phyloP scores from a whole-genome alignment of 1,140 invertebrate species.

The Tribolium castaneum region DNA sequence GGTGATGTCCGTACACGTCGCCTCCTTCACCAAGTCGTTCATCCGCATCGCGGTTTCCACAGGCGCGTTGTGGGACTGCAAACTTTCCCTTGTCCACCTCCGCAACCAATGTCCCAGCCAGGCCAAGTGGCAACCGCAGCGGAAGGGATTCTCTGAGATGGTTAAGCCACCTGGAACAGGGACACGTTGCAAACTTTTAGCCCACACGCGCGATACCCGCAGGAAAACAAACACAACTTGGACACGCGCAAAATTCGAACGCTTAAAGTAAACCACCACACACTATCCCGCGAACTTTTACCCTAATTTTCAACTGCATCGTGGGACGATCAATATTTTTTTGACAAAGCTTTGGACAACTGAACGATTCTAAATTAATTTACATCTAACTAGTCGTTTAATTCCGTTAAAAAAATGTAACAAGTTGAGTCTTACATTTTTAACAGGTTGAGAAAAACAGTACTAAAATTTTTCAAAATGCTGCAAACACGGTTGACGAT shows the following conservation, averaged over 20 bases:
- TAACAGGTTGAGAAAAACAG: no score
- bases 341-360: no score
- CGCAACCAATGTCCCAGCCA: slow-evolving; percentile 91
- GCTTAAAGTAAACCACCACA: not conserved
- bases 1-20: slow-evolving; percentile 74
- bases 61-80: slow-evolving; percentile 76
- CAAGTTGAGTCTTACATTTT: no score
- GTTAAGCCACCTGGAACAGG: slow-evolving; percentile 78
- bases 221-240: slow-evolving; percentile 6
- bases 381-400: no score
- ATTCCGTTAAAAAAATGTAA: no score
- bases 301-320: not conserved
- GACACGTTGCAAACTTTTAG: slow-evolving; percentile 1
- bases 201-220: not conserved
- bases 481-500: no score
- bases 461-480: no score
- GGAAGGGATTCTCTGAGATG: slow-evolving; percentile 84
- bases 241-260: not conserved
- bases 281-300: not conserved
- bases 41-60: slow-evolving; percentile 67
- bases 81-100: slow-evolving; percentile 82
- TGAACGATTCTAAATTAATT: no score
- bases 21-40: slow-evolving; percentile 66
- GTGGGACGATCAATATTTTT: no score
- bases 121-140: slow-evolving; percentile 88